A percentile compares a stretch with the other conserved stretches of the same genome.
Evolutionary conservation across 2,888 invertebrate genomes (phyloP).

Genomic region (Trachelus stipa): DNA sequence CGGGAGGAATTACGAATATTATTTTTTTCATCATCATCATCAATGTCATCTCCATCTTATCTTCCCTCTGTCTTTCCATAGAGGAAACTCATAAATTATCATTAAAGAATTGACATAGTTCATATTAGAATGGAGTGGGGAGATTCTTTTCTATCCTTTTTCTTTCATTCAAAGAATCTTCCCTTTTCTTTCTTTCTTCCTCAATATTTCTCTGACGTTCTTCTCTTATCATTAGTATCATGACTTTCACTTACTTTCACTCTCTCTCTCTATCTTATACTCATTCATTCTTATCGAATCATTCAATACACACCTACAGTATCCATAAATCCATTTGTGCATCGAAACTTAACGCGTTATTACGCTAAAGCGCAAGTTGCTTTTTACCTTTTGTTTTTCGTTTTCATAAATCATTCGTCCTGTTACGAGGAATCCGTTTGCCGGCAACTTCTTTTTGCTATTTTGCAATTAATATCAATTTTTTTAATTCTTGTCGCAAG

Average conservation of each 20-base stretch:
- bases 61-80: constrained; percentile 22
- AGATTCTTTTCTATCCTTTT: constrained; percentile 17
- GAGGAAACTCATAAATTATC: constrained; percentile 29
- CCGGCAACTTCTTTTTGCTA: too few relatives aligned
- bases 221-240: constrained; percentile 29
- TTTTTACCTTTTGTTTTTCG: too few relatives aligned
- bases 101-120: constrained; percentile 43
- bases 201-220: constrained; percentile 28
- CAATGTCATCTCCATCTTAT: background rate
- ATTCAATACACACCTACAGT: too few relatives aligned
- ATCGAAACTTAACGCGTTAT: too few relatives aligned
- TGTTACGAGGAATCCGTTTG: too few relatives aligned
- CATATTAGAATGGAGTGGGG: constrained; percentile 29
- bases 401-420: too few relatives aligned
- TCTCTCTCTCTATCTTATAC: background rate
- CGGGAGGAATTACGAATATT: constrained; percentile 5
- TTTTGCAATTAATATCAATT: too few relatives aligned
- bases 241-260: constrained; percentile 12
- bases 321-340: too few relatives aligned
- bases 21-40: background rate
- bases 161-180: constrained; percentile 29
- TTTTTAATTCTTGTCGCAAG: too few relatives aligned
- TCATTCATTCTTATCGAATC: too few relatives aligned
- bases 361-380: too few relatives aligned
- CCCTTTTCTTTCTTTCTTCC: constrained; percentile 39